Base-by-base conservation (phyloP, 1,140 invertebrate genomes). In the Drosophila sproati region DNA sequence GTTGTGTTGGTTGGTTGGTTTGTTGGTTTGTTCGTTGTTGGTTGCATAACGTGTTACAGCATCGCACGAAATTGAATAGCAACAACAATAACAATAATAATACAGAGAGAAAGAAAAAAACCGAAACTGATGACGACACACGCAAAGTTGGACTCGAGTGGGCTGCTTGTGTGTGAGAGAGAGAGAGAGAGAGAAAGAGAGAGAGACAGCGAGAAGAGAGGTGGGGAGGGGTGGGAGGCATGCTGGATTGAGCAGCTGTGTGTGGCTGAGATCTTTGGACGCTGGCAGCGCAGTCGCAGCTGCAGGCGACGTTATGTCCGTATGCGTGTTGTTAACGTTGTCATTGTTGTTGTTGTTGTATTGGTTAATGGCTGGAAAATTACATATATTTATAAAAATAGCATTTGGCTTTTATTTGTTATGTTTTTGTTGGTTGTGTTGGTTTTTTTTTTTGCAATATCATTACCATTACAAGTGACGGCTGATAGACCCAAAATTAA, bases 1-100 rank as follows among this genome's bases (percentile, higher is more conserved):
- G 60, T 70, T 70, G 64, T 74, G 56, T 68, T 32, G 55, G 52
- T 60, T 59, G 31, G 62, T 37, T 72, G 52, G 35, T 31, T 57
- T 28, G 20, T 34, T 55, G 55, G 48, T 5, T 50, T 4, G 77
- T 72, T 80, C 57, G 67, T 47, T 78, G 71, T 47, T 72, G 80
- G 83, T 89, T 89, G 85, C 85, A 89, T 89, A 89, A 89, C 85
- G 83, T 89, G 85, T 89, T 89, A 89, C 85, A 89, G 85, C 85
- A 89, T 89, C 85, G 85, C 78, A 89, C 81, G 75, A 89, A 82
- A 82, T 57, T 73, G 68, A 78, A 83, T 73, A 80, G 57, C 61
- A 35, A 60, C 45, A 47, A 70, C 60, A 57, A 60, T n/a, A 74
- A 39, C 8, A 39, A 50, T 10, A 52, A 12, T 29, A 10, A 50